These are phyloP conservation scores for Listronotus bonariensis DNA, from an alignment of 1,140 invertebrate genomes.

Conservation along the genomic window DNA sequence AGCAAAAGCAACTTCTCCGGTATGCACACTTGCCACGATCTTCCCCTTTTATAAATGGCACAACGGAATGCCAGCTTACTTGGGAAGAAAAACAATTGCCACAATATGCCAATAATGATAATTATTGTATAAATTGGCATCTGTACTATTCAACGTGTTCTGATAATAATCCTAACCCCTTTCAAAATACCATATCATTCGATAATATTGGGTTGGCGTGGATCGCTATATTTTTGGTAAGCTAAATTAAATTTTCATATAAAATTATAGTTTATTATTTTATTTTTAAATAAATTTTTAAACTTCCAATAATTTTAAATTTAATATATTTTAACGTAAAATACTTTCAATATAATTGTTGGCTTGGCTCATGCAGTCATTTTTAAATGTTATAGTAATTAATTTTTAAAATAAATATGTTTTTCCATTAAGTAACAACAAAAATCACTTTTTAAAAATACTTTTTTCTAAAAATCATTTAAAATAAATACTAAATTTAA, in stretches of 20 bases:
- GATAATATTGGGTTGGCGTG: slow-evolving; percentile 99
- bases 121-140: slow-evolving; percentile 96
- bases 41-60: slow-evolving; percentile 78
- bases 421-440: too few species aligned
- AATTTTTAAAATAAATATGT: too few species aligned
- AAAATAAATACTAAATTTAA: too few species aligned
- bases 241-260: slow-evolving; percentile 55
- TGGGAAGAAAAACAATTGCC: slow-evolving; percentile 43
- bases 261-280: too few species aligned
- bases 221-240: slow-evolving; percentile 99
- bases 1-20: slow-evolving; percentile 90
- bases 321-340: too few species aligned
- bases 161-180: slow-evolving; percentile 93
- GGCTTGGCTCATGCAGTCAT: too few species aligned
- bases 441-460: too few species aligned
- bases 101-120: slow-evolving; percentile 41
- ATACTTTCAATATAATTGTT: too few species aligned
- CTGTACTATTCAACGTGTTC: slow-evolving; percentile 96
- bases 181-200: slow-evolving; percentile 98
- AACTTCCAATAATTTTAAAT: too few species aligned
- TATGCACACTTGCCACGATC: slow-evolving; percentile 88
- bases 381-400: too few species aligned
- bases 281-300: too few species aligned
- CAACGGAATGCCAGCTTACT: slow-evolving; percentile 68
- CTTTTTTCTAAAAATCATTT: too few species aligned